These are phyloP conservation scores for Archegozetes longisetosus DNA, from an alignment of 1,140 invertebrate genomes.

Conservation along the genomic window DNA sequence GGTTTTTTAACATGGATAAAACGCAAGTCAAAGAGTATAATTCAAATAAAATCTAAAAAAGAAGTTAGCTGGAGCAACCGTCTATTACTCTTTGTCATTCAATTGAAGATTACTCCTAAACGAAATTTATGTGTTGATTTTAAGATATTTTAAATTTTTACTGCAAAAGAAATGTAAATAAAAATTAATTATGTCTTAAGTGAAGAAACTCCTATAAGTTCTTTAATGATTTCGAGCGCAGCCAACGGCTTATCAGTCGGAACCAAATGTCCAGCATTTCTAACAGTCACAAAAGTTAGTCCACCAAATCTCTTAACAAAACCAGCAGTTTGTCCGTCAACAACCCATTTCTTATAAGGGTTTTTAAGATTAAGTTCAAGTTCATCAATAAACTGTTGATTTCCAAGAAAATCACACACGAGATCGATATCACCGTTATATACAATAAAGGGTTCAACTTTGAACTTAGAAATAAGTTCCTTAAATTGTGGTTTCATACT, in stretches of 20 bases:
- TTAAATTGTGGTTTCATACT: not conserved
- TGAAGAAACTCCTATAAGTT: too few relatives aligned
- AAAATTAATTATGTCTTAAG: too few relatives aligned
- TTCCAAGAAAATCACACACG: not conserved
- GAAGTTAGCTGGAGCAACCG: too few relatives aligned
- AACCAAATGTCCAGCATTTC: constrained; percentile 39
- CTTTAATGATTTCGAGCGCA: constrained; percentile 32
- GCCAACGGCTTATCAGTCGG: constrained; percentile 36
- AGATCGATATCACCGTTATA: not conserved
- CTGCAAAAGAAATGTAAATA: too few relatives aligned
- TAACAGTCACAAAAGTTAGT: constrained; percentile 29
- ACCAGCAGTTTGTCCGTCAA: constrained; percentile 28
- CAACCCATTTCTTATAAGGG: constrained; percentile 17
- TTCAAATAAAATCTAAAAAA: too few relatives aligned
- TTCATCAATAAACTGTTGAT: constrained; percentile 20
- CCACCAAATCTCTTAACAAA: constrained; percentile 29
- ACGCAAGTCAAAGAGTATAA: too few relatives aligned
- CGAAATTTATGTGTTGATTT: too few relatives aligned
- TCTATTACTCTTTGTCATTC: too few relatives aligned
- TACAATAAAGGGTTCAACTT: not conserved
- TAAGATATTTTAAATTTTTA: too few relatives aligned
- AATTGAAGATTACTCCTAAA: too few relatives aligned
- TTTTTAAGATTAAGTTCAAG: constrained; percentile 21
- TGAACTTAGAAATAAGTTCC: not conserved
- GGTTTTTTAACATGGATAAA: too few relatives aligned